A percentile compares a stretch with the other conserved stretches of the same genome.
Conservation (phyloP, 1,140 invertebrate genomes). For the Phenacoccus solenopsis region DNA sequence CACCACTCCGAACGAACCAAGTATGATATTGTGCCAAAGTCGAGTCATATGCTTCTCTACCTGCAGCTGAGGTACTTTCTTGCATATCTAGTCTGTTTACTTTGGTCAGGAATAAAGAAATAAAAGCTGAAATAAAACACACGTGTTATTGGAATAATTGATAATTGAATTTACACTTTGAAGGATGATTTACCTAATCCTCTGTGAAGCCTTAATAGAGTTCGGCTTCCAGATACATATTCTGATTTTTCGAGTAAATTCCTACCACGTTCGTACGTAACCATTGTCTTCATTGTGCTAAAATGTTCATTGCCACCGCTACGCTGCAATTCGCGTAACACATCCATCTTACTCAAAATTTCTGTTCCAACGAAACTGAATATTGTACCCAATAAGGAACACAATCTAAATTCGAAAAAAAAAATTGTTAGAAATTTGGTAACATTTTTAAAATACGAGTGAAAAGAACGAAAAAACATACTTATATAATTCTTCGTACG, state of each 20-base stretch:
- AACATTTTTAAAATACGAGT: neutral
- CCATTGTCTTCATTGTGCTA: slow-evolving; percentile 71
- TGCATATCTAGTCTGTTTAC: slow-evolving; percentile 49
- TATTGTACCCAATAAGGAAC: slow-evolving; percentile 71
- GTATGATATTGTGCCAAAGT: slow-evolving; percentile 78
- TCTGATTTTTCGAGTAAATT: slow-evolving; percentile 51
- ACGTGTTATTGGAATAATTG: neutral
- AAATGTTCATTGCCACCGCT: slow-evolving; percentile 54
- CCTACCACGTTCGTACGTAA: slow-evolving; percentile 65
- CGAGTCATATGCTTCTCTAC: slow-evolving; percentile 63
- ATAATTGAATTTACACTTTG: neutral
- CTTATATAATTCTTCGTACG: slow-evolving; percentile 56
- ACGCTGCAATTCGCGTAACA: slow-evolving; percentile 53
- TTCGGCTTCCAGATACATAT: slow-evolving; percentile 67
- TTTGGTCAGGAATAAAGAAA: slow-evolving; percentile 62
- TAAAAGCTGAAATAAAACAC: slow-evolving; percentile 61
- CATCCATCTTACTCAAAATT: slow-evolving; percentile 71
- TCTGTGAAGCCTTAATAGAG: slow-evolving; percentile 75
- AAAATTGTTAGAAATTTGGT: too few species aligned
- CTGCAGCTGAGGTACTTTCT: slow-evolving; percentile 56
- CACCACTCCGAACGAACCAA: slow-evolving; percentile 75
- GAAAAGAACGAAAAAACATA: slow-evolving; percentile 30
- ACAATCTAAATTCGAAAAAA: slow-evolving; percentile 61
- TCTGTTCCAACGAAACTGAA: slow-evolving; percentile 87
- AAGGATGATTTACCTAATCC: slow-evolving; percentile 52